Evolutionary conservation across 2,113 vertebrate species (phyloP), one percentile per base, ranked within the genome.

Genomic region (Riparia riparia): DNA sequence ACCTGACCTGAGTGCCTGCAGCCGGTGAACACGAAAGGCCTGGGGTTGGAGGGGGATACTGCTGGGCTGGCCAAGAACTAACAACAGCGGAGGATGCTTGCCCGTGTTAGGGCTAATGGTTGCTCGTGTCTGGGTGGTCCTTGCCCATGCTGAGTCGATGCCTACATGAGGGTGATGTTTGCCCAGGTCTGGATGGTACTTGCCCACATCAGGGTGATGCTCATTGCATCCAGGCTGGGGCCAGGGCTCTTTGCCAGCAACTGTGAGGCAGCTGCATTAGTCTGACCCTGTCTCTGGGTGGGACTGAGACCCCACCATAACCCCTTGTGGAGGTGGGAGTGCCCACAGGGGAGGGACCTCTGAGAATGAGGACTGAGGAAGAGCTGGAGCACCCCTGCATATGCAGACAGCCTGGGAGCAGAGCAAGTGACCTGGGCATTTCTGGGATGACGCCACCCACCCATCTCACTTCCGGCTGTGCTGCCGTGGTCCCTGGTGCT

Each of bases 1-100:
- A 29, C 37, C 28, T 69, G 26, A 17, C 8, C 45, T 19, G 8
- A 16, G 6, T 66, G 51, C 8, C 22, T 50, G 32, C 10, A 21
- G 66, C 6, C 4, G 12, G 47, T 14, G 34, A 49, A 50, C 22
- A 12, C 1, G 6, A 32, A 57, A 58, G 24, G 34, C 20, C 10
- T 8, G 21, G 34, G 37, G 9, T 1, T 20, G 2, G 13, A 37
- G 25, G 53, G 37, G 3, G 2, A n/a, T 2, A 2, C 12, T 34
- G 54, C 54, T 31, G 14, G 42, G 32, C 22, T 31, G 19, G 26
- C 47, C 34, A 15, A n/a, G 17, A 47, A 39, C 60, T 21, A 22
- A 7, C 13, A 44, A 20, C 66, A 50, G 37, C 22, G 41, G 31
- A 13, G 6, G 12, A 42, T 69, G 25, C 63, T 69, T 68, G 42